These are phyloP conservation scores for Syngnathus typhle DNA, from an alignment of 2,113 vertebrate genomes.

Conservation along the genomic window DNA sequence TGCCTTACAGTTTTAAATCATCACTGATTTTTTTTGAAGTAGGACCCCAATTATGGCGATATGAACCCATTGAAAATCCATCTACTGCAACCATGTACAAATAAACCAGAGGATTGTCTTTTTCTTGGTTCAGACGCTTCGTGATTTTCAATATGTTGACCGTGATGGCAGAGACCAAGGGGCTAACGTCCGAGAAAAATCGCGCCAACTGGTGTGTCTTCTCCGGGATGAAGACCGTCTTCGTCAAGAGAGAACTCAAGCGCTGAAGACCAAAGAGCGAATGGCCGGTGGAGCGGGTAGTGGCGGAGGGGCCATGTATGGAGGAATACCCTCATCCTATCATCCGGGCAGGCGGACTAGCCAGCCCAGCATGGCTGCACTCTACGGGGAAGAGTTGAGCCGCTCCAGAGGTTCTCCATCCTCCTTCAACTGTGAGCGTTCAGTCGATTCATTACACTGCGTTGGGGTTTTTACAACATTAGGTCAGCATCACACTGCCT, in stretches of 20 bases:
- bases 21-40: no score
- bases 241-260: conserved; percentile 83
- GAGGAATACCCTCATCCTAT: conserved; percentile 71
- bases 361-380: conserved; percentile 73
- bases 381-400: conserved; percentile 78
- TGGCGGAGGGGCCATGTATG: conserved; percentile 47
- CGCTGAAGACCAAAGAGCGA: conserved; percentile 89
- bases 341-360: conserved; percentile 71
- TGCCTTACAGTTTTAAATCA: no score
- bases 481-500: background rate
- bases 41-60: no score
- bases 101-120: background rate
- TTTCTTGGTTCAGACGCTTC: conserved; percentile 75
- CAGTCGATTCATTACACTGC: background rate
- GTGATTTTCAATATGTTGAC: conserved; percentile 92
- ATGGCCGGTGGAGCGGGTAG: conserved; percentile 81
- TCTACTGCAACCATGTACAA: no score
- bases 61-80: no score
- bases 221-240: conserved; percentile 88
- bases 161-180: conserved; percentile 92
- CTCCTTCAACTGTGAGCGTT: conserved; percentile 87
- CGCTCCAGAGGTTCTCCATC: conserved; percentile 81
- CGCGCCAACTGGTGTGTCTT: conserved; percentile 87
- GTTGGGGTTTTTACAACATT: background rate
- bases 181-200: conserved; percentile 91